Evolutionary conservation across 2,888 invertebrate species (phyloP).

Genomic region (Dryocosmus kuriphilus): DNA sequence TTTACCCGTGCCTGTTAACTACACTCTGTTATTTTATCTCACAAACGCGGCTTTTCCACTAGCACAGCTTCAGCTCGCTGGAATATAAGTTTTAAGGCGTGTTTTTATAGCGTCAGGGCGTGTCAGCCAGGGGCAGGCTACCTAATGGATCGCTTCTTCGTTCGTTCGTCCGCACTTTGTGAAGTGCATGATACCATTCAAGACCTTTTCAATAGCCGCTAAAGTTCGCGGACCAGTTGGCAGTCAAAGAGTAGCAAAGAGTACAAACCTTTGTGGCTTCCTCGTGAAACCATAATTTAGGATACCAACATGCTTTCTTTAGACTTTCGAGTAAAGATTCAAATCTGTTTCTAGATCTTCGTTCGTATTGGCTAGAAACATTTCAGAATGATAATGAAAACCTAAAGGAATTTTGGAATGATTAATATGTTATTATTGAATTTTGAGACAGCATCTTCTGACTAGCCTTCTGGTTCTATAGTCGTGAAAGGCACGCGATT

Average conservation of each 20-base stretch:
- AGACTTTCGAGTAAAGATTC: not conserved
- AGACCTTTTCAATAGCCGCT: slow-evolving; percentile 46
- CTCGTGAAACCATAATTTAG: not conserved
- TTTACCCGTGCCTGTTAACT: slow-evolving; percentile 73
- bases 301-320: not conserved
- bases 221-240: slow-evolving; percentile 22
- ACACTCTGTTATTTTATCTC: slow-evolving; percentile 75
- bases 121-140: slow-evolving; percentile 73
- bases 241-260: not conserved
- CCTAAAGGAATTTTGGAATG: too few species aligned
- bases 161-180: slow-evolving; percentile 65
- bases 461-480: not conserved
- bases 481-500: too few species aligned
- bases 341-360: not conserved
- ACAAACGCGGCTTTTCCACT: slow-evolving; percentile 68
- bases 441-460: not conserved
- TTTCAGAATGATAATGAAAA: not conserved
- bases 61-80: slow-evolving; percentile 60
- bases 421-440: too few species aligned
- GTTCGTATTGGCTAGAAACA: not conserved
- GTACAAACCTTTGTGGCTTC: not conserved
- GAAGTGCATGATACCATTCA: slow-evolving; percentile 63
- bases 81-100: slow-evolving; percentile 76
- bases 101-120: slow-evolving; percentile 76
- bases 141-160: slow-evolving; percentile 74